Base-by-base conservation (phyloP, 2,113 vertebrate genomes). In the Boulengeromyrus knoepffleri region DNA sequence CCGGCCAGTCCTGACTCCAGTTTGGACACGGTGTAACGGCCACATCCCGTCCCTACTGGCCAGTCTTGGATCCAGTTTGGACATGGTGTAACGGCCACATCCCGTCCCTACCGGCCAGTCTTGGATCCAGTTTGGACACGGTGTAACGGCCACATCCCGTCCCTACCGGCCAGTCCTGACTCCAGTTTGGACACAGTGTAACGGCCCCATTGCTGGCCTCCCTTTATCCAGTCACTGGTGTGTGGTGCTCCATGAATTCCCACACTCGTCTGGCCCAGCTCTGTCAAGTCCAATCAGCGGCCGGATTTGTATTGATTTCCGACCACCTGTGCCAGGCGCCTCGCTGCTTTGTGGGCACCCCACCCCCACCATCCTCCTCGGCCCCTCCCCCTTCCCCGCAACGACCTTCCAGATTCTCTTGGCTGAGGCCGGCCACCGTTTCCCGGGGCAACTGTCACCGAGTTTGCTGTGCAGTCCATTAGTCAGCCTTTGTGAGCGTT, bases 401-500 rank as follows among this genome's bases (percentile, higher is more conserved):
- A 93, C 36, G 91, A 88, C 88, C 90, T 91, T 96, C 93, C 87
- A 90, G 91, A 90, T 92, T 10, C 90, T 91, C 92, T 19, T 88
- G 89, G 90, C 86, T 49, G 92, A 91, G 90, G 93, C 94, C 91
- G 85, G 93, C 94, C 95, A 92, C 92, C 88, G 93, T 97, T 95
- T 96, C 97, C 95, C 83, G 88, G 96, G 96, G 96, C 92, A 96
- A 98, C 97, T 89, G 93, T 95, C 94, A 95, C 93, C 91, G 93
- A 94, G 93, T 93, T 93, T 96, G 95, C 94, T 92, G 93, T 93
- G 96, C 95, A 96, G 96, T 96, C 96, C 96, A 97, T 99, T 98
- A 98, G 97, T 97, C 97, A 98, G 96, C 96, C 96, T 96, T 97
- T 97, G 97, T 97, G 96, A 97, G 95, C 93, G 94, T 96, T 97